Base-by-base conservation (phyloP, 2,113 vertebrate genomes). In the Pogona vitticeps region DNA sequence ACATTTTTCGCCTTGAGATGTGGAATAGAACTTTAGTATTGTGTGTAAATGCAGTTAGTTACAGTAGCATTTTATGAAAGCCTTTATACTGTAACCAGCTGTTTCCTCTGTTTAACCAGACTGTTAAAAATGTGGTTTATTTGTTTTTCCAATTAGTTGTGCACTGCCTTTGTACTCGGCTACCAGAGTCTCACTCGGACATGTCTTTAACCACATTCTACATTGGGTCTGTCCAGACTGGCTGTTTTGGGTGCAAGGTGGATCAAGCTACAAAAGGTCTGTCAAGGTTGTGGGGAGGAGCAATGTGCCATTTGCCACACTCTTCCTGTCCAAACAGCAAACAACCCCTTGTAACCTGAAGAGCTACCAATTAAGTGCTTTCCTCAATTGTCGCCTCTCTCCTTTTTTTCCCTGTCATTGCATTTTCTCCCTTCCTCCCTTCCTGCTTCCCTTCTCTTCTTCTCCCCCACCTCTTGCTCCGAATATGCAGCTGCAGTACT, bases 71-170 rank as follows among this genome's bases (percentile, higher is more conserved):
- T 77, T 59, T 71, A 12, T 31, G 40, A 82, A 86, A 61, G 14
- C 3, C n/a, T 82, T 72, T 86, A 68, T 83, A 67, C 18, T 65
- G 65, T 36, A 65, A 63, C 80, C 88, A 83, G 84, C 67, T 65
- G 67, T 83, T 78, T 89, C 75, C 5, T 82, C 88, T 84, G 72
- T 75, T 33, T 88, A 80, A n/a, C 0, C 1, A 90, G 28, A 76
- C 6, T 6, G 6, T 46, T 67, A 79, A 90, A 90, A 87, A 76
- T 28, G 12, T 88, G 68, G 2, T 52, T 52, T 52, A 52, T 52
- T 52, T 52, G 46, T 52, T 13, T 80, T 76, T 56, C 84, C 67
- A 65, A 73, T 23, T 65, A 81, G 42, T 14, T 40, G 12, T 1
- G n/a, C 52, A 61, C 42, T 88, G 59, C 52, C 87, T 88, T n/a